Evolutionary conservation across 1,140 invertebrate species (phyloP), one percentile per base, ranked within the genome.

Genomic region (Aporrectodea caliginosa): DNA sequence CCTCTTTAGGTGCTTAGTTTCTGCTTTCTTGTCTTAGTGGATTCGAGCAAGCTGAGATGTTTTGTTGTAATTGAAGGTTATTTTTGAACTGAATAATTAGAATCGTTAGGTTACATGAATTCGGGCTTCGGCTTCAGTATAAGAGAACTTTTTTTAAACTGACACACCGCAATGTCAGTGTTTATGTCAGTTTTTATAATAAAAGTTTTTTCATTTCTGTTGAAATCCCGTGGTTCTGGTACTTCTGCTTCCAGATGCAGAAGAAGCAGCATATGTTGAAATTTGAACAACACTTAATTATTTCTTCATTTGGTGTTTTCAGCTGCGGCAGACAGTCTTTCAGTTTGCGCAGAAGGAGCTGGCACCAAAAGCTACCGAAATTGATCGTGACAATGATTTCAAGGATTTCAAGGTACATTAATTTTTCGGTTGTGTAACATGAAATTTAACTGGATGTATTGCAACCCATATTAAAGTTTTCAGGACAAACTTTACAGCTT

Each of bases 301-400:
- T 2, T 30, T n/a, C n/a, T n/a, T n/a, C n/a, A n/a, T n/a, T 22
- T 0, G 43, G 16, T 35, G 33, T 1, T 77, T 87, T 78, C 82
- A 99, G 94, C 88, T 99, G 12, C 89, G 97, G 32, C 90, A 95
- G 86, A 90, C 92, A 6, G 92, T 95, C 1, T 98, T 98, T 85
- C 93, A 95, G 85, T 96, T 99, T 86, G 91, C 91, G 1, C 96
- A 99, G 90, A 98, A 98, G 86, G 95, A 99, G 89, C 88, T 99
- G 70, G 96, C 96, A 0, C 95, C 97, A 0, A 92, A 93, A 89
- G 97, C 97, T 16, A 90, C 91, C 76, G 92, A 97, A 88, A 99
- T 99, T 79, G 97, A 99, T 85, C 93, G 91, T 84, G 91, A 91
- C 35, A 96, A 99, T 90, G 90, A 92, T 73, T 99, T 98, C 84